Evolutionary conservation across 2,113 vertebrate species (phyloP).

Genomic region (Pachyramphus minor): DNA sequence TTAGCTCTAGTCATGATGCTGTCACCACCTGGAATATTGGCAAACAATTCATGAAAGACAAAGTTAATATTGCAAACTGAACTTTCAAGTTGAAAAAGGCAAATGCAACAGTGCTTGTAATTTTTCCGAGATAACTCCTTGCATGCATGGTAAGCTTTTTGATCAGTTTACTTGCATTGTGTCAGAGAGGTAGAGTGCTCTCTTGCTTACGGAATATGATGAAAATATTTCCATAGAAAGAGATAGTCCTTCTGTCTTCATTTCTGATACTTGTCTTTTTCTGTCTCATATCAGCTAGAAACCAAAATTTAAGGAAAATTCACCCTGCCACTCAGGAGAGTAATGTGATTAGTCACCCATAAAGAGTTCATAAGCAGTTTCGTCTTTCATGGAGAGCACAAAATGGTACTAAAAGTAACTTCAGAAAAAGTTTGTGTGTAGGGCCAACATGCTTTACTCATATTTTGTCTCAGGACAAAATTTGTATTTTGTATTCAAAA

Average conservation of each 20-base stretch:
- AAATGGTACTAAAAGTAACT: not conserved
- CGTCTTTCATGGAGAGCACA: not conserved
- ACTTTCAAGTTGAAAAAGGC: not conserved
- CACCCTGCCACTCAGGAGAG: not conserved
- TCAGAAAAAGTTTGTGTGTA: not conserved
- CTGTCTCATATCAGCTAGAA: not conserved
- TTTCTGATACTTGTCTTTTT: not conserved
- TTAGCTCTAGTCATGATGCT: not conserved
- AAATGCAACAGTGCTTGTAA: not conserved
- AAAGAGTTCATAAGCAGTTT: not conserved
- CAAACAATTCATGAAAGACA: not conserved
- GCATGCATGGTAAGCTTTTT: not conserved
- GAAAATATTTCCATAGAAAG: not conserved
- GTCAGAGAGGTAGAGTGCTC: not conserved
- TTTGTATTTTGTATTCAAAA: not conserved
- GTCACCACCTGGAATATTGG: not conserved
- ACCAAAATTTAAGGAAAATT: not conserved
- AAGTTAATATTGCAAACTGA: not conserved
- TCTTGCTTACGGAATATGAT: not conserved
- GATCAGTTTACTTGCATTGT: not conserved
- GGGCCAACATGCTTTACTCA: fast-evolving
- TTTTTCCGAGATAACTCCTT: not conserved
- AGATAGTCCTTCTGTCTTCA: not conserved
- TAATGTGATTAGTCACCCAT: not conserved
- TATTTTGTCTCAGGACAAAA: not conserved